These are phyloP conservation scores for Centruroides sculpturatus DNA, from an alignment of 1,140 invertebrate species.

Conservation along the genomic window DNA sequence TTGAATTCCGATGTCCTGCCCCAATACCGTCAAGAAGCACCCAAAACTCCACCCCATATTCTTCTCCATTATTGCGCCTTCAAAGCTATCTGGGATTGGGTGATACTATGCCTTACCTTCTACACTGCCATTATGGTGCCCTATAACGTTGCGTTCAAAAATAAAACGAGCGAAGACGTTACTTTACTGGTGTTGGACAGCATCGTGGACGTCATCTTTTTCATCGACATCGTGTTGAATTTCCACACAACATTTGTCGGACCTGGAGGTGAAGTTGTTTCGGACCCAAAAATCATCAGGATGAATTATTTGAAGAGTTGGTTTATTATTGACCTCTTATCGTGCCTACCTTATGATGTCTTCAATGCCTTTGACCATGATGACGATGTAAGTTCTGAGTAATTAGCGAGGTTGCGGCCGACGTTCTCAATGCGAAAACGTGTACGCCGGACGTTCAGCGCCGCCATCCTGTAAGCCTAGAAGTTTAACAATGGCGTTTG, in stretches of 20 bases:
- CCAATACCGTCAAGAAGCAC: constrained; percentile 98
- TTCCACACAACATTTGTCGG: constrained; percentile 99
- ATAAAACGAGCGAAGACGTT: constrained; percentile 97
- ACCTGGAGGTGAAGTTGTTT: constrained; percentile 94
- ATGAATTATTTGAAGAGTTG: constrained; percentile 99
- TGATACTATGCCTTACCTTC: constrained; percentile 97
- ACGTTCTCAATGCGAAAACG: no score
- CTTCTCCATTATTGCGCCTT: constrained; percentile 95
- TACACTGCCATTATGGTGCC: constrained; percentile 99
- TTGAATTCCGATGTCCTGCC: constrained; percentile 93
- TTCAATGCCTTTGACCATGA: constrained; percentile 99
- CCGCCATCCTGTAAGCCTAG: no score
- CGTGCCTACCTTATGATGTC: constrained; percentile 98
- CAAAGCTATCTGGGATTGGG: constrained; percentile 97
- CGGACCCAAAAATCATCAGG: constrained; percentile 90
- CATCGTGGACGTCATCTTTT: constrained; percentile 99
- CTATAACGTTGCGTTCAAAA: constrained; percentile 99
- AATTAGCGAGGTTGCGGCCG: no score
- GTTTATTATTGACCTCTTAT: constrained; percentile 98
- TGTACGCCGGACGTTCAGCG: no score
- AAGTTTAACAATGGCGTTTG: no score
- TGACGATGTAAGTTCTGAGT: constrained; percentile 67
- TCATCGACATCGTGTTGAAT: constrained; percentile 99
- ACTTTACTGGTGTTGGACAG: constrained; percentile 91
- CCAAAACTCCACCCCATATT: constrained; percentile 96